Evolutionary conservation across 2,797 vertebrate species (phyloP).

Genomic region (Parauchenoglanis punctatus): DNA sequence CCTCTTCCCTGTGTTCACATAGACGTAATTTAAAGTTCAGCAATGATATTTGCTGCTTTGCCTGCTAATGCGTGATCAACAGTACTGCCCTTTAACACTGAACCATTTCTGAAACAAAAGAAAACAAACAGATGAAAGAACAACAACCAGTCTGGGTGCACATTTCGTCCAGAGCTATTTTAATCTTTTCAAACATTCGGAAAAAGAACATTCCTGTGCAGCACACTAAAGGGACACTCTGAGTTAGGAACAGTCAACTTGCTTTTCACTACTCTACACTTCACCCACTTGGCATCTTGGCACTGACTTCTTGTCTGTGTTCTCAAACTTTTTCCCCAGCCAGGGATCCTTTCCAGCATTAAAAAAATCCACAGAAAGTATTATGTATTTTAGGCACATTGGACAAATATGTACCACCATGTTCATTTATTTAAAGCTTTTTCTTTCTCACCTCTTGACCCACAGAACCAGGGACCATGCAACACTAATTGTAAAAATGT

Average conservation of each 20-base stretch:
- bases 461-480: background rate
- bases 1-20: conserved; percentile 41
- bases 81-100: conserved; percentile 18
- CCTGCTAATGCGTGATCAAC: conserved; percentile 32
- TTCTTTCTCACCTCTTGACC: background rate
- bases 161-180: conserved; percentile 35
- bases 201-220: conserved; percentile 33
- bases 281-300: conserved; percentile 35
- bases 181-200: conserved; percentile 30
- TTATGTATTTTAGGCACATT: background rate
- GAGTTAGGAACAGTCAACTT: conserved; percentile 32
- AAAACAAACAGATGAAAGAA: conserved; percentile 37
- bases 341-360: conserved; percentile 5
- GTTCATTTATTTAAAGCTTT: background rate
- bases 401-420: background rate
- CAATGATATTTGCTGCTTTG: conserved; percentile 35
- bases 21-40: conserved; percentile 40
- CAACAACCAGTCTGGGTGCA: conserved; percentile 32
- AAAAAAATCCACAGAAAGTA: background rate
- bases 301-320: conserved; percentile 25
- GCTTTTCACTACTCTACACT: conserved; percentile 37
- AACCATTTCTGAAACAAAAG: conserved; percentile 43
- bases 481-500: background rate
- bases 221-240: conserved; percentile 20
- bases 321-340: background rate